A percentile compares a stretch with the other conserved stretches of the same genome.
phyloP scores from a whole-genome alignment of 2,797 vertebrate genomes.

The Acanthis flammea region DNA sequence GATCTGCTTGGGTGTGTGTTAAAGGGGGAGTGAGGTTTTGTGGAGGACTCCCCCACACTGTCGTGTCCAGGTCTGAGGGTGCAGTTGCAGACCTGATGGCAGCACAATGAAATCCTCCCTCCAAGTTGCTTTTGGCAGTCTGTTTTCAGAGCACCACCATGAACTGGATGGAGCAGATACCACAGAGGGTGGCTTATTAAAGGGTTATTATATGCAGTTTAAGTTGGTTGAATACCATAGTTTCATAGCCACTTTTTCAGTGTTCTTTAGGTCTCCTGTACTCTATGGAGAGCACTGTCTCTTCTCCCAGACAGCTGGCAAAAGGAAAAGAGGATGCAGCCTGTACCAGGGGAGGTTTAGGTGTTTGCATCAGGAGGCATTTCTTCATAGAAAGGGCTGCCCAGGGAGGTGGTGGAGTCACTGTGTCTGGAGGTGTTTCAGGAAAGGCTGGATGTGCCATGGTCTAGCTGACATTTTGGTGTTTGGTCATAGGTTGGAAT shows the following conservation, averaged over 20 bases:
- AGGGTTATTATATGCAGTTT: not conserved
- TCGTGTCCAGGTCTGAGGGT: accelerated
- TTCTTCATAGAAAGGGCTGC: not conserved
- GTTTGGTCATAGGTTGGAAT: not conserved
- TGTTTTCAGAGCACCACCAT: not conserved
- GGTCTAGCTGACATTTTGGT: not conserved
- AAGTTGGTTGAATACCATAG: not conserved
- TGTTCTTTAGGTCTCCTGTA: not conserved
- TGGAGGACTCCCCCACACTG: accelerated
- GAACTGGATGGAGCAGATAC: not conserved
- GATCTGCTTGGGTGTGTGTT: not conserved
- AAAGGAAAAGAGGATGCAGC: not conserved
- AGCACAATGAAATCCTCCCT: not conserved
- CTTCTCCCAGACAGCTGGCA: not conserved
- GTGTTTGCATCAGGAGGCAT: not conserved
- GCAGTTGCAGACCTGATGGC: not conserved
- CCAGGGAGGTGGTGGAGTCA: not conserved
- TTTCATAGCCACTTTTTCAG: not conserved
- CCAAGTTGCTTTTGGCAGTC: not conserved
- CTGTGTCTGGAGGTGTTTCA: not conserved
- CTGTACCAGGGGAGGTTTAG: not conserved
- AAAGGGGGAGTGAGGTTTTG: not conserved
- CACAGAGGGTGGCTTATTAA: not conserved
- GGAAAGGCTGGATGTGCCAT: not conserved
- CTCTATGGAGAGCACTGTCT: not conserved